phyloP scores from a whole-genome alignment of 2,113 vertebrate genomes.

The Danionella cerebrum region DNA sequence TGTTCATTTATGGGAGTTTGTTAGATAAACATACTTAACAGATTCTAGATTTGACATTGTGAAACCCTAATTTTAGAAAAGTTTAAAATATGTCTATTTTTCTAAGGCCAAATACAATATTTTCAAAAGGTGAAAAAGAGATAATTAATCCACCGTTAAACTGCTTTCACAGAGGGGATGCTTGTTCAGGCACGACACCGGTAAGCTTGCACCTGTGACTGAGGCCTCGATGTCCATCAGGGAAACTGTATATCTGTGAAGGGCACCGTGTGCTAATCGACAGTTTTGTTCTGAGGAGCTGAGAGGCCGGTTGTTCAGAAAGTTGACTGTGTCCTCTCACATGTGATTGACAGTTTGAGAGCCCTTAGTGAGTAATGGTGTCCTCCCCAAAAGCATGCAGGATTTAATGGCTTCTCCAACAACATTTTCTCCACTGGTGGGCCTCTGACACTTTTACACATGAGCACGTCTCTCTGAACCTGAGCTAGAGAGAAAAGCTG shows the following conservation, averaged over 20 bases:
- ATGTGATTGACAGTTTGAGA: constrained; percentile 23
- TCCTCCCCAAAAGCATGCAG: constrained; percentile 31
- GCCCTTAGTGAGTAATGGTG: constrained; percentile 33
- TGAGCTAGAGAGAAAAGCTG: constrained; percentile 15
- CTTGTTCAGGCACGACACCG: no score
- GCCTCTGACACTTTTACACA: constrained; percentile 52
- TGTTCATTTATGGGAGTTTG: no score
- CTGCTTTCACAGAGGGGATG: no score
- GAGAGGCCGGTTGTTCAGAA: constrained; percentile 34
- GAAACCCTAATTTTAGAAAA: no score
- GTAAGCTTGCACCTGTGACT: neutral
- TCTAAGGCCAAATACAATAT: no score
- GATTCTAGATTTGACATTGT: no score
- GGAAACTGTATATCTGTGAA: constrained; percentile 1
- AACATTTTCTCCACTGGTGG: constrained; percentile 34
- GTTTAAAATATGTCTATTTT: no score
- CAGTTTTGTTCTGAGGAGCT: constrained; percentile 28
- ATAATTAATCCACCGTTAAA: no score
- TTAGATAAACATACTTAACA: no score
- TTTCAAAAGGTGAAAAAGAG: no score
- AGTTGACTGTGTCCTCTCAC: constrained; percentile 13
- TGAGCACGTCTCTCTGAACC: constrained; percentile 39
- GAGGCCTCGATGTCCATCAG: neutral
- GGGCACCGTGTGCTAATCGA: constrained; percentile 25
- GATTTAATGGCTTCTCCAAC: constrained; percentile 53